A percentile compares a stretch with the other conserved stretches of the same genome.
Conservation (phyloP, 2,113 vertebrate species). For the Pagrus major region DNA sequence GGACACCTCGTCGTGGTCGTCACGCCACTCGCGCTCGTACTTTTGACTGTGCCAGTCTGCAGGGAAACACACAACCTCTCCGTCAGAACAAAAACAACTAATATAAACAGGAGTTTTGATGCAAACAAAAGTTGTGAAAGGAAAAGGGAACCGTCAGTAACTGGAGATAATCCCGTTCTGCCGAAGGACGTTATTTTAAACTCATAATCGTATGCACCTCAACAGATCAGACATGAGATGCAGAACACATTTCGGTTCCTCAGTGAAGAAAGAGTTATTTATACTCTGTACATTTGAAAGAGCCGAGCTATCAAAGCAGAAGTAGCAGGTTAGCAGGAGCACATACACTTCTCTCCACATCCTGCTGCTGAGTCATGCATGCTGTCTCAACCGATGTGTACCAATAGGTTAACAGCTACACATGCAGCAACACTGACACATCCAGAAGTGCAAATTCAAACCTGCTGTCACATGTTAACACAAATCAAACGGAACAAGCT, state of each 20-base stretch:
- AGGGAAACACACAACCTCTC: neutral
- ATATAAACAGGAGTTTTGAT: accelerated
- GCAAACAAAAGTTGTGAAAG: neutral
- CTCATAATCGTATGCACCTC: neutral
- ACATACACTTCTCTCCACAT: constrained; percentile 24
- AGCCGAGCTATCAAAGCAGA: constrained; percentile 37
- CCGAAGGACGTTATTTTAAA: neutral
- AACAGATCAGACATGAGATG: neutral
- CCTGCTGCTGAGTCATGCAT: constrained; percentile 50
- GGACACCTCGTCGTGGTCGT: constrained; percentile 95
- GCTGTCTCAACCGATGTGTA: neutral
- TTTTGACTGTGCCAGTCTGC: constrained; percentile 95
- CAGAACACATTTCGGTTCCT: neutral
- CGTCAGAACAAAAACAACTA: neutral
- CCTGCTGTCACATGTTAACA: neutral
- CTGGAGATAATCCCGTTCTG: neutral
- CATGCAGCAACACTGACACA: neutral
- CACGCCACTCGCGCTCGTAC: constrained; percentile 93
- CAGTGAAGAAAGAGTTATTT: neutral
- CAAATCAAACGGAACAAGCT: neutral
- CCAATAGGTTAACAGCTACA: neutral
- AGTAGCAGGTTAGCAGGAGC: constrained; percentile 6
- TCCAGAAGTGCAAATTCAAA: neutral
- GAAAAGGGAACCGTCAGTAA: neutral
- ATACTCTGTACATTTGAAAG: neutral